A percentile compares a stretch with the other conserved stretches of the same genome.
These are phyloP conservation scores for Chinchilla lanigera DNA, from an alignment of 2,113 vertebrate species.

Conservation along the genomic window DNA sequence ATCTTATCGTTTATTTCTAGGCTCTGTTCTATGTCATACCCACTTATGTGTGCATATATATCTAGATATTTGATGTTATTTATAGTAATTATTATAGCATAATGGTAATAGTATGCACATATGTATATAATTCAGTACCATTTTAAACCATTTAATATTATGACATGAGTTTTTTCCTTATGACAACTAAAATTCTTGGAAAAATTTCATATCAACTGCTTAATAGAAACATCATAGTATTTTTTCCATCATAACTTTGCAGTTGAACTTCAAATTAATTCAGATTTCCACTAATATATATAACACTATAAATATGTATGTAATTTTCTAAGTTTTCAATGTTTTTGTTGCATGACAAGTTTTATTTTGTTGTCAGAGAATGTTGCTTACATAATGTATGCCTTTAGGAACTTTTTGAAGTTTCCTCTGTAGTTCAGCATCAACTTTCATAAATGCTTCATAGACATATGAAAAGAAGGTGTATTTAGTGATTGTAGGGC, in stretches of 20 bases:
- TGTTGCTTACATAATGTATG: background rate
- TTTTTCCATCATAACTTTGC: background rate
- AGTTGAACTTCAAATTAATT: slow-evolving; percentile 46
- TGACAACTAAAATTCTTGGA: slow-evolving; percentile 1
- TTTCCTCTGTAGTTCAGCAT: slow-evolving; percentile 51
- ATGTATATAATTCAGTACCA: background rate
- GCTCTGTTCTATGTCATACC: background rate
- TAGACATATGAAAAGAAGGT: background rate
- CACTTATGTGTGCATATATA: background rate
- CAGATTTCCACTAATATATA: slow-evolving; percentile 9
- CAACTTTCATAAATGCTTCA: slow-evolving; percentile 42
- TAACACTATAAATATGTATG: background rate
- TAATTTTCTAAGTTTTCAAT: background rate
- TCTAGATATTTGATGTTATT: background rate
- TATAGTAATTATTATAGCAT: background rate
- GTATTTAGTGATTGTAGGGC: slow-evolving; percentile 20
- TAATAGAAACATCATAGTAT: background rate
- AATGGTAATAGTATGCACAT: background rate
- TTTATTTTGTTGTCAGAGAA: slow-evolving; percentile 40
- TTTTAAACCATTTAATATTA: background rate
- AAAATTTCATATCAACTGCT: background rate
- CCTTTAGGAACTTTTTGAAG: background rate
- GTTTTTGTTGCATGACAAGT: slow-evolving; percentile 42
- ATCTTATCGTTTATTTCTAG: background rate
- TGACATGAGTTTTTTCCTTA: background rate